A percentile compares a stretch with the other conserved stretches of the same genome.
Evolutionary conservation across 2,888 invertebrate species (phyloP).

Genomic region (Scelioninae gen. 1): DNA sequence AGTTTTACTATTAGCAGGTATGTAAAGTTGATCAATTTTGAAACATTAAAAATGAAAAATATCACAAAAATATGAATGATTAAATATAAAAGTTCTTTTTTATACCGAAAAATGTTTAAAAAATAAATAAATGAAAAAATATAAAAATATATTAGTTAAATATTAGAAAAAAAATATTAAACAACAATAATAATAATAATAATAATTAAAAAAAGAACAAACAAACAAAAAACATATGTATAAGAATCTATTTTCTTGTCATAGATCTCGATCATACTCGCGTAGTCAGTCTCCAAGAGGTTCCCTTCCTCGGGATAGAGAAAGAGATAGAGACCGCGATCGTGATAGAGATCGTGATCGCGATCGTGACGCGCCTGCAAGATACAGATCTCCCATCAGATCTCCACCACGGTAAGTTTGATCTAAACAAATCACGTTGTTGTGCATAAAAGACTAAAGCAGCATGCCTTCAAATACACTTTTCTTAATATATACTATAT

Average conservation of each 20-base stretch:
- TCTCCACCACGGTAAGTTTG: constrained; percentile 81
- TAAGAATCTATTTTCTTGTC: constrained; percentile 8
- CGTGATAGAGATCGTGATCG: constrained; percentile 80
- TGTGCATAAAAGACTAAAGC: background rate
- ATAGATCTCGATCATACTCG: constrained; percentile 86
- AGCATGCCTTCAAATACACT: background rate
- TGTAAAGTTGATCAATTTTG: constrained; percentile 46
- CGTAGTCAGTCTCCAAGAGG: constrained; percentile 86
- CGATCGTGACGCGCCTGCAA: constrained; percentile 78
- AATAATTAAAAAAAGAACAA: no score
- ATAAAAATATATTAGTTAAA: no score
- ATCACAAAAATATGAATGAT: no score
- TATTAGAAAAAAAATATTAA: no score
- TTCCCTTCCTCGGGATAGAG: constrained; percentile 81
- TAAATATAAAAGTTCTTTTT: no score
- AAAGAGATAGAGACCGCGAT: constrained; percentile 78
- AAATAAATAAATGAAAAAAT: no score
- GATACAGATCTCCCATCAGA: constrained; percentile 82
- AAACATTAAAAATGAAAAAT: no score
- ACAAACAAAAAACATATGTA: no score
- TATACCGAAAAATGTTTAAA: no score
- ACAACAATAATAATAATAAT: no score
- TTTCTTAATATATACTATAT: no score
- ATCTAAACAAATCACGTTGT: constrained; percentile 18
- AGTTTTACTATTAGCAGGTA: constrained; percentile 87